Conservation (phyloP, 2,888 invertebrate species). For the Eupithecia tripunctaria region DNA sequence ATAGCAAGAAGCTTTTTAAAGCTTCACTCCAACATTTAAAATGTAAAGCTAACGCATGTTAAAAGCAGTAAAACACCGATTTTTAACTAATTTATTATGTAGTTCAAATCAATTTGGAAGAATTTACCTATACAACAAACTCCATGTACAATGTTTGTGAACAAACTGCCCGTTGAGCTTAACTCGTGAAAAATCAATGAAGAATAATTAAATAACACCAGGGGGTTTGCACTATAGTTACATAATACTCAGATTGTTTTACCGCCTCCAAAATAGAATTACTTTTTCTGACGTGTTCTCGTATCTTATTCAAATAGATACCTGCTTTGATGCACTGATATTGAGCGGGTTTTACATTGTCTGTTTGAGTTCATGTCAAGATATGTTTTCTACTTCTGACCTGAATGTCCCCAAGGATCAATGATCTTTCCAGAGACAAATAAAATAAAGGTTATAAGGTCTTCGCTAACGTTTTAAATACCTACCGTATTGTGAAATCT, state of each 20-base stretch:
- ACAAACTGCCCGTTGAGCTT: too few relatives aligned
- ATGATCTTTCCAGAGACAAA: background rate
- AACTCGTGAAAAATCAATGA: too few relatives aligned
- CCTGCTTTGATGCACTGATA: conserved; percentile 3
- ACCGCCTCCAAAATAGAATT: background rate
- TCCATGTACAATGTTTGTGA: too few relatives aligned
- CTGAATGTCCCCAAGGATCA: background rate
- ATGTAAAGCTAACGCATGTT: background rate
- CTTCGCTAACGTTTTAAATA: background rate
- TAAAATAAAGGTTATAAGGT: background rate
- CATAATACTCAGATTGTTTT: background rate
- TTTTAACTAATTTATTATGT: too few relatives aligned
- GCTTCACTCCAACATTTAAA: background rate
- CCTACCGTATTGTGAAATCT: too few relatives aligned
- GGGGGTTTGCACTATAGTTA: too few relatives aligned
- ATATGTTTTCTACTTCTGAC: background rate
- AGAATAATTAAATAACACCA: too few relatives aligned
- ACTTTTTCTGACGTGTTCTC: background rate
- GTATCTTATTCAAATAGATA: conserved; percentile 1
- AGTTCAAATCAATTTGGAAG: background rate
- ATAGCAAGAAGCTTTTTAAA: background rate
- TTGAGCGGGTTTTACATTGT: background rate
- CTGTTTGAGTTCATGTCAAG: background rate
- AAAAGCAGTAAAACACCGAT: background rate
- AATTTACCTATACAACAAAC: too few relatives aligned